phyloP scores from a whole-genome alignment of 1,140 invertebrate species.

The Bemisia tabaci region DNA sequence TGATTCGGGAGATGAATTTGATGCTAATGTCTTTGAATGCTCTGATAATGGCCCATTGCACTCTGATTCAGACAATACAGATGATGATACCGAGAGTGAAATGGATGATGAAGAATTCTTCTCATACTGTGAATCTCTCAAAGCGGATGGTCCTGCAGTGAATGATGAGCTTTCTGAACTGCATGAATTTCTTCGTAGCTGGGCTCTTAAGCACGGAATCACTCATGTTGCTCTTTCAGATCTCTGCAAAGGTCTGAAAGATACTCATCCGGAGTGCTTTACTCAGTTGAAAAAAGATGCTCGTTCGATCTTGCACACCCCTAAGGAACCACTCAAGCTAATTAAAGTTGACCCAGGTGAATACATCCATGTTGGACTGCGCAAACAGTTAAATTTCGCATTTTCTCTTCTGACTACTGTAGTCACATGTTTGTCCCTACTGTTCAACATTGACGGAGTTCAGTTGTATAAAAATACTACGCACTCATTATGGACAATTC shows the following conservation, averaged over 20 bases:
- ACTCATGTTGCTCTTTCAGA: conserved; percentile 4
- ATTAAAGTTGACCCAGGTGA: conserved; percentile 1
- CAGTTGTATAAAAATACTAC: conserved; percentile 17
- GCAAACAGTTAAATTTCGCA: not conserved
- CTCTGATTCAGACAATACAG: too few species aligned
- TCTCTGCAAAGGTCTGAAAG: conserved; percentile 8
- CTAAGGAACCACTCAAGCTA: not conserved
- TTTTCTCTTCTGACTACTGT: not conserved
- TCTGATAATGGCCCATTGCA: too few species aligned
- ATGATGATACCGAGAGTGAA: too few species aligned
- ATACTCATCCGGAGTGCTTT: not conserved
- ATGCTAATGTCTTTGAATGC: too few species aligned
- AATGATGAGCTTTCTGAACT: not conserved
- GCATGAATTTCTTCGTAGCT: conserved; percentile 4
- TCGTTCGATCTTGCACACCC: conserved; percentile 1
- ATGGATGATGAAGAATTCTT: too few species aligned
- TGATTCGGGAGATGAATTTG: too few species aligned
- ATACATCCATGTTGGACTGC: conserved; percentile 7
- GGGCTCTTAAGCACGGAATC: conserved; percentile 7
- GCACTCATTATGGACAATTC: conserved; percentile 20
- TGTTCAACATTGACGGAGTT: too few species aligned
- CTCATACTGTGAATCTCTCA: too few species aligned
- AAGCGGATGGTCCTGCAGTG: not conserved
- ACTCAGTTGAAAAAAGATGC: conserved; percentile 8
- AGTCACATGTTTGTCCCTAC: conserved; percentile 16